phyloP scores from a whole-genome alignment of 2,888 invertebrate genomes.

The Luffia ferchaultella region DNA sequence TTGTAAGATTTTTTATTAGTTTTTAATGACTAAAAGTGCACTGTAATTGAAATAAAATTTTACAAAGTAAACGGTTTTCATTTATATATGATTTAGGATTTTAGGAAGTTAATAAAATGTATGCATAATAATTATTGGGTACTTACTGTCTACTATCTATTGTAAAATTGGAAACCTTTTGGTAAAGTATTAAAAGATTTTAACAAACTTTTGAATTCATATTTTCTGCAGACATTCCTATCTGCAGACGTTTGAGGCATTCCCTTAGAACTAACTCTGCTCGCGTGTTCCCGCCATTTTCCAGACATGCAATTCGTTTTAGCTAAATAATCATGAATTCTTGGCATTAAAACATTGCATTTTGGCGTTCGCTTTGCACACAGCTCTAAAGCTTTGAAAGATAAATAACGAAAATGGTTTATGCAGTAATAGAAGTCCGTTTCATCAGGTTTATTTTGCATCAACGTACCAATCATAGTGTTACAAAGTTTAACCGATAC shows the following conservation, averaged over 20 bases:
- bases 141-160: too few species aligned
- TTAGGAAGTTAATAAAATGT: too few species aligned
- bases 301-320: conserved; percentile 52
- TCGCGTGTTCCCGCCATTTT: conserved; percentile 46
- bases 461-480: conserved; percentile 36
- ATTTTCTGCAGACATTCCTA: conserved; percentile 38
- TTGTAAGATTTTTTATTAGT: too few species aligned
- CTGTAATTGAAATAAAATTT: too few species aligned
- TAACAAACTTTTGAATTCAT: conserved; percentile 35
- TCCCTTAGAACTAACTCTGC: conserved; percentile 35
- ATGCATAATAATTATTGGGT: too few species aligned
- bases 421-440: conserved; percentile 43
- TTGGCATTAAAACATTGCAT: conserved; percentile 36
- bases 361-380: conserved; percentile 43
- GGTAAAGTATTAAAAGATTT: conserved; percentile 36
- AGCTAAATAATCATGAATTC: conserved; percentile 34
- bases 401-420: conserved; percentile 51
- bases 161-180: conserved; percentile 38
- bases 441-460: conserved; percentile 30
- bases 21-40: too few species aligned
- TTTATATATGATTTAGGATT: too few species aligned
- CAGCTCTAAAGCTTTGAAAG: conserved; percentile 44
- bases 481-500: conserved; percentile 49
- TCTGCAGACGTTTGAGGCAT: conserved; percentile 24
- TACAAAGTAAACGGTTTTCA: too few species aligned